Evolutionary conservation across 2,888 invertebrate genomes (phyloP), one percentile per base, ranked within the genome.

Genomic region (Tiliacea citrago): DNA sequence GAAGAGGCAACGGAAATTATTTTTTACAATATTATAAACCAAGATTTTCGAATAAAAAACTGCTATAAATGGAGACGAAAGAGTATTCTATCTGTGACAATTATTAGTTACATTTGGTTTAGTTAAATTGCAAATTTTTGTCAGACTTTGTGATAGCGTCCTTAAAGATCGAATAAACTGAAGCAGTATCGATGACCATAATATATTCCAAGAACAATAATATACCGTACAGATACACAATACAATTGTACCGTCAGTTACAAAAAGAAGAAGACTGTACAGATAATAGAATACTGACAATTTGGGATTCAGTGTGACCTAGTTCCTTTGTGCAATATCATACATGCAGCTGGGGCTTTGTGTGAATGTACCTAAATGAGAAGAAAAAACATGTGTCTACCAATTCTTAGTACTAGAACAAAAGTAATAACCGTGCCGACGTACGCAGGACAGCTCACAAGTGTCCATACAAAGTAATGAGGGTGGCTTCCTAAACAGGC

Each of bases 401-500:
- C 21, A 39, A 21, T 49, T 9, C 7, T 61, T 7, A 35, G n/a
- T 57, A 42, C 61, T 55, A 47, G 21, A 68, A 45, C 18, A 68
- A 67, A 60, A 57, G 16, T 18, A 69, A 58, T 66, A 57, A 47
- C 55, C 65, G 63, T 18, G 24, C 13, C 60, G 42, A 49, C 13
- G 47, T 18, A 21, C 45, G 74, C 42, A 29, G 63, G 42, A 55
- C 39, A 55, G 47, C 63, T 69, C 42, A 60, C 62, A 53, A 35
- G 47, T 53, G 70, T 69, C 39, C 82, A 49, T 63, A 76, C 77
- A 49, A 70, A 70, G 77, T 70, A 82, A 79, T 69, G 81, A 66
- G 47, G 24, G 82, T 18, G 47, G 24, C 58, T 68, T 70, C 55
- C 82, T 82, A 68, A 77, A 77, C 79, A 68, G 42, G 60, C 47